A percentile compares a stretch with the other conserved stretches of the same genome.
These are phyloP conservation scores for Scolopax rusticola DNA, from an alignment of 2,797 vertebrate genomes.

Conservation along the genomic window DNA sequence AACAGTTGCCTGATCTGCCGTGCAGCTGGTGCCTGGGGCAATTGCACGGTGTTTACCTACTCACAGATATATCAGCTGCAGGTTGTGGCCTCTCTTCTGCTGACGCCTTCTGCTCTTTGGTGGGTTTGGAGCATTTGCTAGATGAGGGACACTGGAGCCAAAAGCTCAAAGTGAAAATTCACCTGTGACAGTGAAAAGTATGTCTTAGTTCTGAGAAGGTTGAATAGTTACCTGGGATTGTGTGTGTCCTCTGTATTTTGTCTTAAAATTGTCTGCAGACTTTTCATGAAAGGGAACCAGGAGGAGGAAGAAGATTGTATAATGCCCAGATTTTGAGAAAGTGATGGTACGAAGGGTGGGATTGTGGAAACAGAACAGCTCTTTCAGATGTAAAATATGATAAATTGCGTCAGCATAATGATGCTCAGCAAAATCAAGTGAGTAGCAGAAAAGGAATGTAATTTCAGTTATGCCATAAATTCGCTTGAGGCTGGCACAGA, in stretches of 20 bases:
- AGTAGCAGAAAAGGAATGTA: constrained; percentile 34
- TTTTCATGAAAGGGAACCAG: neutral
- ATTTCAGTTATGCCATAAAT: constrained; percentile 44
- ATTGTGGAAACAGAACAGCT: neutral
- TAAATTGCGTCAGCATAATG: constrained; percentile 6
- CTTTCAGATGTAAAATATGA: neutral
- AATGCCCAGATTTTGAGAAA: neutral
- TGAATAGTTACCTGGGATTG: neutral
- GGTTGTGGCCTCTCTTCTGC: neutral
- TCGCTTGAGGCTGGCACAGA: neutral
- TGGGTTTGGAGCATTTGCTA: neutral
- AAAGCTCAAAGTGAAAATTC: neutral
- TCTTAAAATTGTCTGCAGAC: neutral
- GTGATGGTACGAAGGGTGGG: neutral
- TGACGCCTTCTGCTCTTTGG: neutral
- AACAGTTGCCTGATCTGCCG: rapidly evolving
- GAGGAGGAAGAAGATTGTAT: neutral
- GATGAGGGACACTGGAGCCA: neutral
- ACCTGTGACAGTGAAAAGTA: neutral
- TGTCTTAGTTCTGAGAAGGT: neutral
- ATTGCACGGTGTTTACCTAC: neutral
- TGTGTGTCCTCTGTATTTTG: neutral
- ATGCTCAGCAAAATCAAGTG: constrained; percentile 12
- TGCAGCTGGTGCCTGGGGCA: rapidly evolving
- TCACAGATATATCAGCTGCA: neutral